These are phyloP conservation scores for Zalophus californianus DNA, from an alignment of 2,797 vertebrate species.

Conservation along the genomic window DNA sequence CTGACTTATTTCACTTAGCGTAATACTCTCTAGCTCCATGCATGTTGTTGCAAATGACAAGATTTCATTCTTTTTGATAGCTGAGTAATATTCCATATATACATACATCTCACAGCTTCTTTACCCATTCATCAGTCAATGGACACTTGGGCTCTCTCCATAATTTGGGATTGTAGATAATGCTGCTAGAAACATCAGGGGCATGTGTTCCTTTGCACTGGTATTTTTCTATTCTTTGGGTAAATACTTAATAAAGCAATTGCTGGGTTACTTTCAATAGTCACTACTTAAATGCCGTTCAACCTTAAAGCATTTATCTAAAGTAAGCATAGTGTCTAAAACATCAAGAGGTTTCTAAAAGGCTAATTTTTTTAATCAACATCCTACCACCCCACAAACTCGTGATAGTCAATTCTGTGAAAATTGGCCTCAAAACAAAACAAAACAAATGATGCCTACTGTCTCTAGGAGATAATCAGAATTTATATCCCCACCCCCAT, in stretches of 20 bases:
- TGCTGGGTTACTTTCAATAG: slow-evolving; percentile 61
- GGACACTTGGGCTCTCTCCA: neutral
- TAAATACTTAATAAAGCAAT: neutral
- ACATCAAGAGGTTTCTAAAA: slow-evolving; percentile 37
- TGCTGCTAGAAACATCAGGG: neutral
- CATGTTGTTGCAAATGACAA: neutral
- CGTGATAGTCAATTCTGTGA: slow-evolving; percentile 38
- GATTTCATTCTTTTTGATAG: neutral
- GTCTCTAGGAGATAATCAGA: neutral
- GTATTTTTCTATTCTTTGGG: neutral
- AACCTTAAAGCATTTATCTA: slow-evolving; percentile 54
- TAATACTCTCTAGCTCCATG: neutral
- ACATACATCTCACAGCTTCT: neutral
- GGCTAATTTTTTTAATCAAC: slow-evolving; percentile 2
- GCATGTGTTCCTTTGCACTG: neutral
- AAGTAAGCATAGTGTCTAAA: slow-evolving; percentile 52
- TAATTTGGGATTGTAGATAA: neutral
- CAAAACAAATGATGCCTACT: neutral
- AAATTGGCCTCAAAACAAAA: neutral
- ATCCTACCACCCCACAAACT: neutral
- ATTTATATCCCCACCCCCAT: neutral
- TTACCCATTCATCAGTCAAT: neutral
- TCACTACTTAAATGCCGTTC: slow-evolving; percentile 49
- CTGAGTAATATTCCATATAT: neutral
- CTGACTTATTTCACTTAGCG: neutral